Conservation (phyloP, 2,113 vertebrate genomes). For the Capreolus pygargus region DNA sequence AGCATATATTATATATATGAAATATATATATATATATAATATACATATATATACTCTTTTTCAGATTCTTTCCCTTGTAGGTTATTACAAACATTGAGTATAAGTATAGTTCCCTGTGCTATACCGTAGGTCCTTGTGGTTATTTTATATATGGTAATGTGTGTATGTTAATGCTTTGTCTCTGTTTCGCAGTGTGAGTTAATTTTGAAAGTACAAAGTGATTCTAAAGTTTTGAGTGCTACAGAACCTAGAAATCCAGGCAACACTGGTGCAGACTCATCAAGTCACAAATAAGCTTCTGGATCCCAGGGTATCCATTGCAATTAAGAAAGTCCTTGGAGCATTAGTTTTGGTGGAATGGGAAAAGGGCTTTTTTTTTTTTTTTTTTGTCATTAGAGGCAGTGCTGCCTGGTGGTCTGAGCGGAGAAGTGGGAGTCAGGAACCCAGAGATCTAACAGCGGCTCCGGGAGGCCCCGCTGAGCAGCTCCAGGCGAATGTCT, state of each 20-base stretch:
- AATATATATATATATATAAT: not conserved
- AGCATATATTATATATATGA: no score
- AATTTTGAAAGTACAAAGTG: constrained; percentile 50
- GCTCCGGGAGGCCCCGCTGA: constrained; percentile 36
- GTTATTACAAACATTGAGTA: not conserved
- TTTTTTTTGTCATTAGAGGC: constrained; percentile 68
- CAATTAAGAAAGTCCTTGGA: constrained; percentile 70
- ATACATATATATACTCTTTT: not conserved
- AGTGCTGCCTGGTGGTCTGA: constrained; percentile 73
- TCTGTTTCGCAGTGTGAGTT: not conserved
- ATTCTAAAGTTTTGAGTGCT: constrained; percentile 61
- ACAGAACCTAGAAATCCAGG: constrained; percentile 71
- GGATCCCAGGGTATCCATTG: constrained; percentile 22
- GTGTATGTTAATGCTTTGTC: not conserved
- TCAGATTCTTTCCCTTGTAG: not conserved
- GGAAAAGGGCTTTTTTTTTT: constrained; percentile 38
- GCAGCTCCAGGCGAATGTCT: constrained; percentile 42
- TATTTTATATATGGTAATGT: not conserved
- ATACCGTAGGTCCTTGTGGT: not conserved
- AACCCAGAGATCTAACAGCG: constrained; percentile 49
- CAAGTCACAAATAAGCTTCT: constrained; percentile 59
- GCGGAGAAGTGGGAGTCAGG: constrained; percentile 67
- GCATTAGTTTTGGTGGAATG: constrained; percentile 65
- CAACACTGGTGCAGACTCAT: constrained; percentile 66
- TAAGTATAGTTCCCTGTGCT: not conserved